Conservation (phyloP, 2,113 vertebrate genomes). For the Nymphicus hollandicus region DNA sequence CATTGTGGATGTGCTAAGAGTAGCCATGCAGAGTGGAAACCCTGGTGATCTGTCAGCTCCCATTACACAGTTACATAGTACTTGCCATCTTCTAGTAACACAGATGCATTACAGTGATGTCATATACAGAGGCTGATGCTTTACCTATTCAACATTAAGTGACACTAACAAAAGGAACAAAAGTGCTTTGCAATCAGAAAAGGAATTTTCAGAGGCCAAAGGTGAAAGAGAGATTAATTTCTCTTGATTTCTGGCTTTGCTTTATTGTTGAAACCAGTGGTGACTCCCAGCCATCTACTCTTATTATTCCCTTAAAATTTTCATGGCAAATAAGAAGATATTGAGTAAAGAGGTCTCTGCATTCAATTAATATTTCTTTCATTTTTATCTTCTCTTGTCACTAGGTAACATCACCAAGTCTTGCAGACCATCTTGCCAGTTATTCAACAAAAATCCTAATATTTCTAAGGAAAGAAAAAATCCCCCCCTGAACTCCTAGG, state of each 20-base stretch:
- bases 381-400: background rate
- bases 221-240: background rate
- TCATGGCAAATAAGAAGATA: background rate
- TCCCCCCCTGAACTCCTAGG: background rate
- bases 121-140: background rate
- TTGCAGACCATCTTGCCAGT: background rate
- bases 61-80: background rate
- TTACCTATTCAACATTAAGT: background rate
- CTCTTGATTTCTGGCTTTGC: background rate
- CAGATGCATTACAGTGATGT: background rate
- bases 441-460: background rate
- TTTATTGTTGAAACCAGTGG: background rate
- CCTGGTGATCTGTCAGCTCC: background rate
- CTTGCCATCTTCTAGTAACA: background rate
- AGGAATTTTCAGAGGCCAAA: background rate
- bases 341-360: background rate
- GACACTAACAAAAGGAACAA: background rate
- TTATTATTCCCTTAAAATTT: background rate
- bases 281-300: background rate
- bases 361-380: background rate
- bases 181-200: background rate
- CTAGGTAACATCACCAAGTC: background rate
- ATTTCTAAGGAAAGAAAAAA: background rate
- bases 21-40: background rate
- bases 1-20: background rate